Evolutionary conservation across 23 tunicate species (phyloP).

Genomic region (Diplosoma virens): DNA sequence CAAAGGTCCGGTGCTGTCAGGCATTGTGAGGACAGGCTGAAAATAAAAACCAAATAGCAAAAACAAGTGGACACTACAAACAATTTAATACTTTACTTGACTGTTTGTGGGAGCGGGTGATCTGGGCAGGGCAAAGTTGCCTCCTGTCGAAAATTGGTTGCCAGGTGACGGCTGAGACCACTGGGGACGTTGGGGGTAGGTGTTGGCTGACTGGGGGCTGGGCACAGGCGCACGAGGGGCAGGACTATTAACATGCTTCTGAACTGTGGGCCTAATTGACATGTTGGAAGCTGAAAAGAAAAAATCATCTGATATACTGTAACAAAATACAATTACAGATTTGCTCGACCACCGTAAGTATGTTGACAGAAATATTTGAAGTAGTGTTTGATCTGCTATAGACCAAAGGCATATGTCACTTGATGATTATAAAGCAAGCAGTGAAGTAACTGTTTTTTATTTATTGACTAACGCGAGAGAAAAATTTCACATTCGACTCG

Average conservation of each 20-base stretch:
- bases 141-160: constrained; percentile 21
- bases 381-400: too few relatives aligned
- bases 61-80: background rate
- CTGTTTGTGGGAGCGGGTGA: constrained; percentile 34
- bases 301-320: background rate
- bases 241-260: constrained; percentile 25
- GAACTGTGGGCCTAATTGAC: background rate
- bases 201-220: constrained; percentile 6
- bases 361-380: background rate
- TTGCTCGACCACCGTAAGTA: background rate
- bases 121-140: constrained; percentile 26
- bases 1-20: constrained; percentile 55
- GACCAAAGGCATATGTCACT: too few relatives aligned
- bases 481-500: too few relatives aligned
- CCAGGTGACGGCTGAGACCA: constrained; percentile 86
- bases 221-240: constrained; percentile 68
- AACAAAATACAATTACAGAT: background rate
- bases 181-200: constrained; percentile 34
- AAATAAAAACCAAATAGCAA: background rate
- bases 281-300: too few relatives aligned
- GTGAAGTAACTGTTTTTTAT: too few relatives aligned
- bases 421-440: too few relatives aligned
- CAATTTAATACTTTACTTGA: background rate
- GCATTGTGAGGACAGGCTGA: constrained; percentile 76
- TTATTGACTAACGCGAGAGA: too few relatives aligned